Conservation (phyloP, 2,113 vertebrate species). For the Cyprinodon tularosa region DNA sequence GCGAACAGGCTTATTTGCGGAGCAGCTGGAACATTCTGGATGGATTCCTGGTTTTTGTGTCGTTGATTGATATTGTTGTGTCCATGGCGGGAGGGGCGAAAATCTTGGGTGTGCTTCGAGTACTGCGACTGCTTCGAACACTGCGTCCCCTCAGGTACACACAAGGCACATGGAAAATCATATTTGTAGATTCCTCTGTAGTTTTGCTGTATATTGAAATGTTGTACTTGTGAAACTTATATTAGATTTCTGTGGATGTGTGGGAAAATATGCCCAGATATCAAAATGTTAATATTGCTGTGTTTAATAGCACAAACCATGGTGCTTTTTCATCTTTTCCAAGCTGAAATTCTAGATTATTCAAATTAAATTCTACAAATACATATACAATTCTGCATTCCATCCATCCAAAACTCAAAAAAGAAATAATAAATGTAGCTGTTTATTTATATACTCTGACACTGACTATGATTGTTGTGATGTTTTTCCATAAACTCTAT, state of each 20-base stretch:
- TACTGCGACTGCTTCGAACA: constrained; percentile 92
- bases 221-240: not conserved
- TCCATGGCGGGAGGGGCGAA: constrained; percentile 96
- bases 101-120: constrained; percentile 94
- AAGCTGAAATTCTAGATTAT: no score
- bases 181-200: not conserved
- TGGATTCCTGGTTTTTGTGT: constrained; percentile 96
- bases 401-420: not conserved
- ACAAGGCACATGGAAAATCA: not conserved
- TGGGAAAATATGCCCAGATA: not conserved
- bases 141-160: constrained; percentile 92
- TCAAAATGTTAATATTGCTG: not conserved
- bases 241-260: not conserved
- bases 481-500: not conserved
- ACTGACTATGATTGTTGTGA: no score
- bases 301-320: no score
- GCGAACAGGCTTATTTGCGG: constrained; percentile 92
- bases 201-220: not conserved
- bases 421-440: no score
- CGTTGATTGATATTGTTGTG: constrained; percentile 96
- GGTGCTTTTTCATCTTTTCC: no score
- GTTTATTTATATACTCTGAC: no score
- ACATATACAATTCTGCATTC: no score
- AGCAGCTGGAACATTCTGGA: constrained; percentile 98
- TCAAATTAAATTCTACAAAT: no score